Conservation (phyloP, 2,797 vertebrate species). For the Sebastes diploproa region DNA sequence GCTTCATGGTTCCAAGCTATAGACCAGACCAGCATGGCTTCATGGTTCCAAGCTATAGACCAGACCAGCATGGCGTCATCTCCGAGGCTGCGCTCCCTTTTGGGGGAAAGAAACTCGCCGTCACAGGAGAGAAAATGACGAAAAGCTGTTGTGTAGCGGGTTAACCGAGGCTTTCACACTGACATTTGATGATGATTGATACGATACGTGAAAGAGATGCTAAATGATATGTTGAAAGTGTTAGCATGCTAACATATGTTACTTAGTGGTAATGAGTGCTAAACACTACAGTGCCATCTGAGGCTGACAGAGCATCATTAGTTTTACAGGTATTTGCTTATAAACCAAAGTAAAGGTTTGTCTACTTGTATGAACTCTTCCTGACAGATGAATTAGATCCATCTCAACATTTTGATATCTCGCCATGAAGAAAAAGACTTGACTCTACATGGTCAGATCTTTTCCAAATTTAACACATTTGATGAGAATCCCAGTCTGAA, state of each 20-base stretch:
- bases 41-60: too few relatives aligned
- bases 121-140: fast-evolving
- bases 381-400: not conserved
- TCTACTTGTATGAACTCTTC: too few relatives aligned
- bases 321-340: not conserved
- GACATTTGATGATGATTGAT: too few relatives aligned
- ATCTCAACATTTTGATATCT: not conserved
- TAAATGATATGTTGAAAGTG: not conserved
- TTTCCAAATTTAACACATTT: not conserved
- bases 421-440: not conserved
- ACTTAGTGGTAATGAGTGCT: not conserved
- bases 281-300: not conserved
- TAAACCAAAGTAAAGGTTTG: not conserved
- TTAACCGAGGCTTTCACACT: too few relatives aligned
- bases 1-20: too few relatives aligned
- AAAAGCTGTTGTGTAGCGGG: too few relatives aligned
- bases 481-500: not conserved
- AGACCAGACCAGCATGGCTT: too few relatives aligned
- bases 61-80: too few relatives aligned
- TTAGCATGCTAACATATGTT: not conserved
- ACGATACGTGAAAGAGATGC: too few relatives aligned
- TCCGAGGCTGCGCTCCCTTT: too few relatives aligned
- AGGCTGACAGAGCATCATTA: not conserved
- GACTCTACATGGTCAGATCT: not conserved
- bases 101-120: too few relatives aligned